Conservation (phyloP, 64 coral and sea anemone species). For the Orbicella faveolata region DNA sequence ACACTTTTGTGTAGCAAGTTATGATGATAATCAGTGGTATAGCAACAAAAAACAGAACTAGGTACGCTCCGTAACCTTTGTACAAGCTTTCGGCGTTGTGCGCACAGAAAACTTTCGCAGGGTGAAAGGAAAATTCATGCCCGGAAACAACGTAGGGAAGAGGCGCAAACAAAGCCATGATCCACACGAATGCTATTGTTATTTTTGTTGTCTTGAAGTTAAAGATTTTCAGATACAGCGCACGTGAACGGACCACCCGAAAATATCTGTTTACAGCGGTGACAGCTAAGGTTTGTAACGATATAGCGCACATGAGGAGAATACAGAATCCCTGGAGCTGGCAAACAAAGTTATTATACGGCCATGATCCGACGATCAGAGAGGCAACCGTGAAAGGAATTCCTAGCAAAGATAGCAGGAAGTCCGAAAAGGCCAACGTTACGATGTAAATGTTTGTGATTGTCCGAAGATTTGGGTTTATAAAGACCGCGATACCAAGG, state of each 20-base stretch:
- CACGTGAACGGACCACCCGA: slow-evolving; percentile 10
- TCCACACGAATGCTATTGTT: slow-evolving; percentile 25
- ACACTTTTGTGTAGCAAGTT: slow-evolving; percentile 41
- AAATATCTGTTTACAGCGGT: slow-evolving; percentile 63
- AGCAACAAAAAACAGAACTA: slow-evolving; percentile 35
- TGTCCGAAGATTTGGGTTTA: slow-evolving; percentile 25
- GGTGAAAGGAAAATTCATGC: slow-evolving; percentile 52
- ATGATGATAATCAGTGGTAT: slow-evolving; percentile 48
- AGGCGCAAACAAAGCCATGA: slow-evolving; percentile 42
- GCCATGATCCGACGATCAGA: slow-evolving; percentile 27
- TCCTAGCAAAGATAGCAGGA: slow-evolving; percentile 39
- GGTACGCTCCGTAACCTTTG: slow-evolving; percentile 23
- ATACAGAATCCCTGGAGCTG: slow-evolving; percentile 58
- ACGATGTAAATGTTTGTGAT: slow-evolving; percentile 53
- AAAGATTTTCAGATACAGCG: slow-evolving; percentile 35
- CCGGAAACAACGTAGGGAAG: slow-evolving; percentile 40
- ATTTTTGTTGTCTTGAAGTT: slow-evolving; percentile 38
- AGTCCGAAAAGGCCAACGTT: slow-evolving; percentile 31
- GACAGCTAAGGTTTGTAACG: slow-evolving; percentile 44
- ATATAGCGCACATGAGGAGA: slow-evolving; percentile 16
- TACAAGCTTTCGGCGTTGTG: slow-evolving; percentile 13
- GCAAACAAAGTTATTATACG: slow-evolving; percentile 17
- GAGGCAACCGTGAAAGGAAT: slow-evolving; percentile 31
- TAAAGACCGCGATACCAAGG: slow-evolving; percentile 9
- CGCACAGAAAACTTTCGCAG: slow-evolving; percentile 50